Evolutionary conservation across 1,140 invertebrate species (phyloP).

Genomic region (Lethrus apterus): DNA sequence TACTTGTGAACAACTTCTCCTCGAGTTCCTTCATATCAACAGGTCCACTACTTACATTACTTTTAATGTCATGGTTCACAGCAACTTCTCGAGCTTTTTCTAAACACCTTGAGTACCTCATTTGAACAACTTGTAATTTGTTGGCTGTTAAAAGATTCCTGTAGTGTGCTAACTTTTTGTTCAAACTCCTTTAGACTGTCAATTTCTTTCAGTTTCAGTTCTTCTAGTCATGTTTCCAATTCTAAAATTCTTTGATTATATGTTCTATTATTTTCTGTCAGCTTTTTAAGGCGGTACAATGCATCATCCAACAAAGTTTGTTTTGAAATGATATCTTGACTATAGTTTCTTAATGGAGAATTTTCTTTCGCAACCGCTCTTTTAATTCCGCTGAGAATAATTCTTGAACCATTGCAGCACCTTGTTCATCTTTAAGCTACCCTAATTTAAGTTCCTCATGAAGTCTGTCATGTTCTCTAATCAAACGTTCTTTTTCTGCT

Average conservation of each 20-base stretch:
- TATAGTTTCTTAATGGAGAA: conserved; percentile 68
- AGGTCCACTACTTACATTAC: conserved; percentile 44
- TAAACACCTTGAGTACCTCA: conserved; percentile 78
- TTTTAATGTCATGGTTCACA: conserved; percentile 65
- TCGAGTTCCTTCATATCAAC: conserved; percentile 62
- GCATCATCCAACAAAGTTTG: conserved; percentile 70
- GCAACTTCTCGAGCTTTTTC: conserved; percentile 89
- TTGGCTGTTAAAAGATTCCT: conserved; percentile 58
- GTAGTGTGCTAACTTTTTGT: conserved; percentile 49
- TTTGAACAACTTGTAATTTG: conserved; percentile 66
- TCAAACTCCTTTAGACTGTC: conserved; percentile 47
- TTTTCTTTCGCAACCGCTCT: conserved; percentile 84
- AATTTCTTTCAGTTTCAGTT: conserved; percentile 38
- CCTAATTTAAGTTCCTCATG: conserved; percentile 76
- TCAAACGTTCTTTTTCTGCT: conserved; percentile 75
- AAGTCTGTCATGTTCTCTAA: conserved; percentile 73
- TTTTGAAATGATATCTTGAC: conserved; percentile 58
- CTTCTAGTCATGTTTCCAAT: conserved; percentile 68
- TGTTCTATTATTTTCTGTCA: conserved; percentile 60
- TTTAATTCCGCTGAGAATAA: conserved; percentile 62
- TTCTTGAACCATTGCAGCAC: conserved; percentile 53
- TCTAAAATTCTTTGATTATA: conserved; percentile 74
- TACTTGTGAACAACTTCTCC: conserved; percentile 74
- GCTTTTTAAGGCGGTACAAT: conserved; percentile 57
- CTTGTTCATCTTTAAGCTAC: conserved; percentile 36